Evolutionary conservation across 2,888 invertebrate species (phyloP).

Genomic region (Chesias legatella): DNA sequence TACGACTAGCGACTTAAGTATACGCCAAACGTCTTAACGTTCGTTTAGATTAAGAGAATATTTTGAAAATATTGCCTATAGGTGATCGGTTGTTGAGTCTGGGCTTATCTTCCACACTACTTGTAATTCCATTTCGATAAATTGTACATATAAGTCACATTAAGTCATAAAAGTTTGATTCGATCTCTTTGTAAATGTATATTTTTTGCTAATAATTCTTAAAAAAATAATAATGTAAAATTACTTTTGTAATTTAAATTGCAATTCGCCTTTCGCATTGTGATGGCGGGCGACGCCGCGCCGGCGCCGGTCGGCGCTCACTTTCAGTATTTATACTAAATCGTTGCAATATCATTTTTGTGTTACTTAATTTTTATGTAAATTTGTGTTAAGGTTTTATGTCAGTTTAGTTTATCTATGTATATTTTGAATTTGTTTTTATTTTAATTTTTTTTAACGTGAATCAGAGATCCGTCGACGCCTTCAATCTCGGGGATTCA

Average conservation of each 20-base stretch:
- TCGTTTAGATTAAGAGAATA: slow-evolving; percentile 72
- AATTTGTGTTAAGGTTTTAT: slow-evolving; percentile 68
- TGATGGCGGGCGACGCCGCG: slow-evolving; percentile 31
- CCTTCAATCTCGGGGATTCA: slow-evolving; percentile 76
- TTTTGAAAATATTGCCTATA: slow-evolving; percentile 80
- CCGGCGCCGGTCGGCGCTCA: slow-evolving; percentile 38
- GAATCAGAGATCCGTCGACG: slow-evolving; percentile 61
- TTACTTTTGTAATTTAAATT: slow-evolving; percentile 37
- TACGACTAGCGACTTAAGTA: slow-evolving; percentile 78
- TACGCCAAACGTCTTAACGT: slow-evolving; percentile 80
- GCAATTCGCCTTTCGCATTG: slow-evolving; percentile 44
- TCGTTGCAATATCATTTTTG: slow-evolving; percentile 74
- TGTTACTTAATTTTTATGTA: slow-evolving; percentile 75
- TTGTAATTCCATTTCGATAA: slow-evolving; percentile 78
- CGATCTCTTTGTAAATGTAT: slow-evolving; percentile 80
- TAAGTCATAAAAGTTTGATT: slow-evolving; percentile 77
- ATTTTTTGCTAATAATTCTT: slow-evolving; percentile 70
- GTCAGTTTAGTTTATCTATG: slow-evolving; percentile 56
- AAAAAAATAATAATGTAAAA: slow-evolving; percentile 39
- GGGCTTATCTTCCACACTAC: slow-evolving; percentile 74
- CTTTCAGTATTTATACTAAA: slow-evolving; percentile 54
- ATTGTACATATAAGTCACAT: slow-evolving; percentile 76
- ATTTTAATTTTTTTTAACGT: slow-evolving; percentile 42
- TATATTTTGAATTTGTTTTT: slow-evolving; percentile 64
- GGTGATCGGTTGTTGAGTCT: slow-evolving; percentile 60